These are phyloP conservation scores for Pristionchus arcanus DNA, from an alignment of 2,888 invertebrate genomes.

Conservation along the genomic window DNA sequence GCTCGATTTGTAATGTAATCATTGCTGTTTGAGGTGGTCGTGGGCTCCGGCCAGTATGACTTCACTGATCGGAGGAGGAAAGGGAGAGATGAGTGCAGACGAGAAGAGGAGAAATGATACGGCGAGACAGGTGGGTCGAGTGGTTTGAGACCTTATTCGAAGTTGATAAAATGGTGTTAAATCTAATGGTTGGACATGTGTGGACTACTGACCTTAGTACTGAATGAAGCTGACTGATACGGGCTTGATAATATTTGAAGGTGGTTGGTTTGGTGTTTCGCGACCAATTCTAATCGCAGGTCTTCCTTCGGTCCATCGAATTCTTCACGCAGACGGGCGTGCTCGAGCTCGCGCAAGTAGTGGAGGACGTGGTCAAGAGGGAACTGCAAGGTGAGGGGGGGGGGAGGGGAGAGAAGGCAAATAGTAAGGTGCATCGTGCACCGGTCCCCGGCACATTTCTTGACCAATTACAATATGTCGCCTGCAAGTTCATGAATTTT, in stretches of 20 bases:
- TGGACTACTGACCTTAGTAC: too few species aligned
- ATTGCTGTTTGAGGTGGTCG: slow-evolving; percentile 33
- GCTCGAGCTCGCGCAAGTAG: slow-evolving; percentile 1
- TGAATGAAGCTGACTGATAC: background rate
- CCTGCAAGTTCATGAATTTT: background rate
- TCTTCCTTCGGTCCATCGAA: slow-evolving; percentile 51
- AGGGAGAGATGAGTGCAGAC: background rate
- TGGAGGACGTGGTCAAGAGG: slow-evolving; percentile 26
- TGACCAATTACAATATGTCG: too few species aligned
- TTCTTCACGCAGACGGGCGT: slow-evolving; percentile 51
- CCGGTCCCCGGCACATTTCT: too few species aligned
- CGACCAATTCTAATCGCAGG: background rate
- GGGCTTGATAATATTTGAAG: background rate
- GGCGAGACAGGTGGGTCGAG: slow-evolving; percentile 48
- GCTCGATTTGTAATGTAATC: too few species aligned
- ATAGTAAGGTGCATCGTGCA: background rate
- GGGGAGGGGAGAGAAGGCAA: background rate
- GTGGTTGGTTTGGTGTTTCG: background rate
- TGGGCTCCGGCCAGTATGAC: slow-evolving; percentile 29
- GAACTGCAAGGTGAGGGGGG: background rate
- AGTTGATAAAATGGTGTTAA: background rate
- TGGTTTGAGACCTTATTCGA: background rate
- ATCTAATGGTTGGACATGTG: background rate
- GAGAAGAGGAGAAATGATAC: slow-evolving; percentile 46
- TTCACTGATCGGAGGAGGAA: slow-evolving; percentile 35